These are phyloP conservation scores for Casuarius casuarius DNA, from an alignment of 2,113 vertebrate genomes.

Conservation along the genomic window DNA sequence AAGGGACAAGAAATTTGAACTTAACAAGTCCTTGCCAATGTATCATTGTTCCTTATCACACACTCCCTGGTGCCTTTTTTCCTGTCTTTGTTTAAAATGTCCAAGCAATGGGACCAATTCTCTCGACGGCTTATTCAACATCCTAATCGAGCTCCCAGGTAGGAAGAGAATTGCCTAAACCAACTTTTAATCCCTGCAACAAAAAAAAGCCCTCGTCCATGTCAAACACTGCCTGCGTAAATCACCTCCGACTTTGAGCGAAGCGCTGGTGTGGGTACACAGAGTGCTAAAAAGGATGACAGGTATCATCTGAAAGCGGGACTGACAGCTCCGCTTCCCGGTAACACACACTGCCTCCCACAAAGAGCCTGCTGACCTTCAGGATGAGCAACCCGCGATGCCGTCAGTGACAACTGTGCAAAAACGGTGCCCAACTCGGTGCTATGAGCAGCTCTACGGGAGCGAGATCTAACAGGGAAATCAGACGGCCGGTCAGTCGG, in stretches of 20 bases:
- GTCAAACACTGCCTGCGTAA: background rate
- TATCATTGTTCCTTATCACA: background rate
- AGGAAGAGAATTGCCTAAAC: background rate
- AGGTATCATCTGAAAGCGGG: background rate
- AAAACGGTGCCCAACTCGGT: too few species aligned
- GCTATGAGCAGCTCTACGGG: too few species aligned
- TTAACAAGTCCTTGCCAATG: background rate
- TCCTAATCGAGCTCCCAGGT: background rate
- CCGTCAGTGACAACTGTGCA: too few species aligned
- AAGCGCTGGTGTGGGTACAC: background rate
- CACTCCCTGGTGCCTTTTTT: background rate
- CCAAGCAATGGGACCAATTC: background rate
- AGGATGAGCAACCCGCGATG: background rate
- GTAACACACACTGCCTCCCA: background rate
- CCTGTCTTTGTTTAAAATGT: slow-evolving; percentile 21
- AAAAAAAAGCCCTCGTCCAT: background rate
- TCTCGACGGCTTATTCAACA: background rate
- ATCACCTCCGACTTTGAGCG: background rate
- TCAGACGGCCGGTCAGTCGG: too few species aligned
- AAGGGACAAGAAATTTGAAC: background rate
- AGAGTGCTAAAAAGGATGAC: background rate
- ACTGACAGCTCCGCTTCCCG: background rate
- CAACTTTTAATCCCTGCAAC: accelerated
- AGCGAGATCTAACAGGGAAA: background rate
- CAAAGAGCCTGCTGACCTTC: background rate